phyloP scores from a whole-genome alignment of 1,140 invertebrate species.

The Drosophila insularis region DNA sequence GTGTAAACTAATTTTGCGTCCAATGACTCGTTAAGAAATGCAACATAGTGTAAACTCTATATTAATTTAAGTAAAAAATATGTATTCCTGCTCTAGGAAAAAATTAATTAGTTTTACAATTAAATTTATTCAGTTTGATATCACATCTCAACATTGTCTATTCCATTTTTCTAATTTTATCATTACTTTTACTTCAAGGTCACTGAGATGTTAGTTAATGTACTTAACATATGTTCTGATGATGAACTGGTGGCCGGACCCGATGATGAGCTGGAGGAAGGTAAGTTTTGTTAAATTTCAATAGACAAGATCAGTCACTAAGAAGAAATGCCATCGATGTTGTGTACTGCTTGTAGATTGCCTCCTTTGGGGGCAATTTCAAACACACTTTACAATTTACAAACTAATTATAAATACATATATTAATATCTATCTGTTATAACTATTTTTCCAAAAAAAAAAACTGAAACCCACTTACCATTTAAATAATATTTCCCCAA shows the following conservation, averaged over 20 bases:
- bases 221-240: conserved; percentile 99
- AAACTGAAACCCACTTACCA: conserved; percentile 43
- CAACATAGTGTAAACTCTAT: too few species aligned
- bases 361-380: conserved; percentile 36
- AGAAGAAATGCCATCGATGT: conserved; percentile 52
- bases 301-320: background rate
- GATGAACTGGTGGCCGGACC: conserved; percentile 99
- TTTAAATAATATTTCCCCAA: conserved; percentile 32
- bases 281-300: conserved; percentile 83
- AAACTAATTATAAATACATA: conserved; percentile 42
- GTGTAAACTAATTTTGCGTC: too few species aligned
- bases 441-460: conserved; percentile 57
- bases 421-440: conserved; percentile 42
- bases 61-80: too few species aligned
- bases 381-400: conserved; percentile 39
- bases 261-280: conserved; percentile 98
- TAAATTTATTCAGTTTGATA: background rate
- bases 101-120: background rate
- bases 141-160: background rate
- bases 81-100: too few species aligned
- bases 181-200: conserved; percentile 85
- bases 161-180: too few species aligned
- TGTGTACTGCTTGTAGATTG: conserved; percentile 57
- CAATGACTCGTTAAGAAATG: too few species aligned
- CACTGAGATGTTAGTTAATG: conserved; percentile 99